Conservation (phyloP, 2,888 invertebrate genomes). For the Halocaridina rubra region DNA sequence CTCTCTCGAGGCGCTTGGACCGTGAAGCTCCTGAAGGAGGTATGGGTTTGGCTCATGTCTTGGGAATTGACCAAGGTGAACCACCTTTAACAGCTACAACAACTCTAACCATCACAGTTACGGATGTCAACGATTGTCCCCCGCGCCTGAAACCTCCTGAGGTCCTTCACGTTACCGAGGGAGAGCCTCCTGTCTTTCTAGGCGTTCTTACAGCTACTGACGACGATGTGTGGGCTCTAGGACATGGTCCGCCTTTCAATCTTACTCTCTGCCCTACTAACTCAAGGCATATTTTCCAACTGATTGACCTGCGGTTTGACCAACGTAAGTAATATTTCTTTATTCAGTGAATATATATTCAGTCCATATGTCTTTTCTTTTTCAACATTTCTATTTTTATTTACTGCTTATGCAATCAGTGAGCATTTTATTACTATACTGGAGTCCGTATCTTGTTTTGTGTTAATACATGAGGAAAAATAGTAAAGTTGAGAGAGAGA, state of each 20-base stretch:
- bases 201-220: conserved; percentile 36
- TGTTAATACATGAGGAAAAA: too few species aligned
- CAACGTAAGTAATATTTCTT: neutral
- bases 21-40: conserved; percentile 44
- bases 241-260: conserved; percentile 43
- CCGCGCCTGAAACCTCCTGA: conserved; percentile 36
- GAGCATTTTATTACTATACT: too few species aligned
- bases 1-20: conserved; percentile 14
- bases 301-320: neutral
- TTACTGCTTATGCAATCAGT: neutral
- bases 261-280: conserved; percentile 20
- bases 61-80: conserved; percentile 27
- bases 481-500: too few species aligned
- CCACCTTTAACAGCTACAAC: conserved; percentile 40
- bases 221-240: conserved; percentile 34
- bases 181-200: conserved; percentile 15
- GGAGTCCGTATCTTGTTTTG: too few species aligned
- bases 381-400: neutral
- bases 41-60: neutral
- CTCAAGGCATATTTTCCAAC: neutral
- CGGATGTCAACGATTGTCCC: conserved; percentile 49
- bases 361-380: too few species aligned
- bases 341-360: too few species aligned
- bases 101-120: conserved; percentile 34
- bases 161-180: conserved; percentile 31